Evolutionary conservation across 2,888 invertebrate genomes (phyloP).

Genomic region (Eupithecia insigniata): DNA sequence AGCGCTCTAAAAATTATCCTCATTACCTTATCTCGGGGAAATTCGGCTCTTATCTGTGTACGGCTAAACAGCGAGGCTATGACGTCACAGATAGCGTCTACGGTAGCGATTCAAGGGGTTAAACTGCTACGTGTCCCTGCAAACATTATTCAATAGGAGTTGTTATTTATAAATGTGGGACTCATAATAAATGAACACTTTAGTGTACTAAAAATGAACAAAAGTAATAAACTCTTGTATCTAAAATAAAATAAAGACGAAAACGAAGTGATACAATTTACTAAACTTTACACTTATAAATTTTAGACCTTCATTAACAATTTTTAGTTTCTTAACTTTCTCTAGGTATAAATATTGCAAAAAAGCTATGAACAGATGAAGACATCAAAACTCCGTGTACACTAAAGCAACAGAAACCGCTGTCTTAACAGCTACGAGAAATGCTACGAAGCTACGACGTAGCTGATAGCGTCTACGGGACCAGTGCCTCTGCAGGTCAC

Average conservation of each 20-base stretch:
- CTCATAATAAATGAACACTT: no score
- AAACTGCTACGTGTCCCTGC: conserved; percentile 60
- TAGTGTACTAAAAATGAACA: no score
- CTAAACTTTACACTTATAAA: no score
- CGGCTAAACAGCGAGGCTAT: conserved; percentile 49
- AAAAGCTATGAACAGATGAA: neutral
- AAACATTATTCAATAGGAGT: conserved; percentile 50
- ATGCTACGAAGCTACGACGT: neutral
- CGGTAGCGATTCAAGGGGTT: conserved; percentile 60
- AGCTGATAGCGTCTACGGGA: neutral
- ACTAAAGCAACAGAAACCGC: neutral
- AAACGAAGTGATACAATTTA: no score
- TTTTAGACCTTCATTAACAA: no score
- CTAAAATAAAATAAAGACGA: no score
- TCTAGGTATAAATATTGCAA: neutral
- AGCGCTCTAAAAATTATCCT: conserved; percentile 65
- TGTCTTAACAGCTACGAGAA: neutral
- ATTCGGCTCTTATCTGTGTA: conserved; percentile 71
- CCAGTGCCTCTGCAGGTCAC: neutral
- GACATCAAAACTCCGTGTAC: neutral
- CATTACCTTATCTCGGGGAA: conserved; percentile 72
- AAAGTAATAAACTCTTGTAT: no score
- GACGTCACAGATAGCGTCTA: conserved; percentile 54
- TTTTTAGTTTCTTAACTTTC: neutral
- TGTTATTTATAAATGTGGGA: conserved; percentile 18